Conservation (phyloP, 1,140 invertebrate genomes). For the Microplitis demolitor region DNA sequence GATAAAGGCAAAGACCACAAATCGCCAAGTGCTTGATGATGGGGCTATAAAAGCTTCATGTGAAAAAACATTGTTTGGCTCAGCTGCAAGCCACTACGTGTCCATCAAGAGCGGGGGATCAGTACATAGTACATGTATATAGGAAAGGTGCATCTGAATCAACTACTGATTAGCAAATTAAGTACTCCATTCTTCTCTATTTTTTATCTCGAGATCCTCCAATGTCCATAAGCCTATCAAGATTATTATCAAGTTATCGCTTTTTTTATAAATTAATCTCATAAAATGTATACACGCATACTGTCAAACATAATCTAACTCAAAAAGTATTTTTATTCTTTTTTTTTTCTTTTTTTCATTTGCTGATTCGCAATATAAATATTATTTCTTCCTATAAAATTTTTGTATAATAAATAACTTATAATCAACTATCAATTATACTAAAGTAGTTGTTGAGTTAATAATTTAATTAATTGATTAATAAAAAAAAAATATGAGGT, state of each 20-base stretch:
- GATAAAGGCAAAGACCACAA: not conserved
- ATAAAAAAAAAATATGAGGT: too few relatives aligned
- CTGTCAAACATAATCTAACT: not conserved
- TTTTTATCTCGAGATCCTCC: conserved; percentile 13
- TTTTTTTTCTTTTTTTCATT: too few relatives aligned
- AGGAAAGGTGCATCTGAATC: conserved; percentile 60
- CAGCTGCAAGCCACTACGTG: conserved; percentile 51
- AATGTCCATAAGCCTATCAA: not conserved
- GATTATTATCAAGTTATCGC: not conserved
- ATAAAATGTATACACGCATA: not conserved
- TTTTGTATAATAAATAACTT: too few relatives aligned
- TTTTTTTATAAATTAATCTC: not conserved
- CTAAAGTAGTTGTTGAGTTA: too few relatives aligned
- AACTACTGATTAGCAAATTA: conserved; percentile 61
- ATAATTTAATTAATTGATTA: too few relatives aligned
- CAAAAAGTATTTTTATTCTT: too few relatives aligned
- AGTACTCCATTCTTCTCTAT: conserved; percentile 53
- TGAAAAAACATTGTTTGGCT: conserved; percentile 61
- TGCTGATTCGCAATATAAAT: too few relatives aligned
- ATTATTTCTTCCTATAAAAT: too few relatives aligned
- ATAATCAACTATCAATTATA: too few relatives aligned
- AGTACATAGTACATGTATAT: conserved; percentile 25
- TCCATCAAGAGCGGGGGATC: conserved; percentile 33
- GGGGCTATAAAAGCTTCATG: conserved; percentile 60
- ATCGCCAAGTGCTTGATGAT: conserved; percentile 39